Conservation (phyloP, 2,888 invertebrate genomes). For the Ditula angustiorana region DNA sequence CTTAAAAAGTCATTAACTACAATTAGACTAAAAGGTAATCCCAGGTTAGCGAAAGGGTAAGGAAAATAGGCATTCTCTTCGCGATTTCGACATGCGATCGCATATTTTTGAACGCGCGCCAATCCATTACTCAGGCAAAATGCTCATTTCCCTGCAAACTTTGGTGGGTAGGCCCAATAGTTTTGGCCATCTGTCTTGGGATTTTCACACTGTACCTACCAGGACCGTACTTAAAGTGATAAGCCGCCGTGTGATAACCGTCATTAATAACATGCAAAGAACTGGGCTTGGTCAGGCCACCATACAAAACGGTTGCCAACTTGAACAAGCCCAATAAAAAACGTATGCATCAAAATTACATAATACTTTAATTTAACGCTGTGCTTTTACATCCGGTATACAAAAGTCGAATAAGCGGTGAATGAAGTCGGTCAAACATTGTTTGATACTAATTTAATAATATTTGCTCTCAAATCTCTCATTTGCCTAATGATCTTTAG, state of each 20-base stretch:
- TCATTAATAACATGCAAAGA: constrained; percentile 70
- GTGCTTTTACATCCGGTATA: too few relatives aligned
- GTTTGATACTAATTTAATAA: too few relatives aligned
- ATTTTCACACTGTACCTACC: constrained; percentile 7
- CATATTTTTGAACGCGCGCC: constrained; percentile 9
- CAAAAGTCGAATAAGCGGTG: too few relatives aligned
- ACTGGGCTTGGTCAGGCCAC: not conserved
- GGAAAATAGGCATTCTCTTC: not conserved
- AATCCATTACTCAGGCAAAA: constrained; percentile 30
- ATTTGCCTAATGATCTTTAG: too few relatives aligned
- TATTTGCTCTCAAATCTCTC: too few relatives aligned
- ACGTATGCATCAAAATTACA: too few relatives aligned
- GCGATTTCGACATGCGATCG: not conserved
- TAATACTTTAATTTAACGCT: too few relatives aligned
- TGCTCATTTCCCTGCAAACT: constrained; percentile 29
- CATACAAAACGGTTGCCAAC: not conserved
- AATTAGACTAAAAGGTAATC: too few relatives aligned
- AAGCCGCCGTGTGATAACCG: constrained; percentile 65
- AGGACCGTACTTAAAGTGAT: constrained; percentile 49
- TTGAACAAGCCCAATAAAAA: not conserved
- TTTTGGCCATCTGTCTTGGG: constrained; percentile 34
- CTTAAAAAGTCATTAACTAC: too few relatives aligned
- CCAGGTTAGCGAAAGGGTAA: too few relatives aligned
- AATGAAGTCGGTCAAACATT: too few relatives aligned
- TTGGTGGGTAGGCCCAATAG: constrained; percentile 32